Evolutionary conservation across 2,888 invertebrate species (phyloP), one percentile per base, ranked within the genome.

Genomic region (Acanthopleura granulata): DNA sequence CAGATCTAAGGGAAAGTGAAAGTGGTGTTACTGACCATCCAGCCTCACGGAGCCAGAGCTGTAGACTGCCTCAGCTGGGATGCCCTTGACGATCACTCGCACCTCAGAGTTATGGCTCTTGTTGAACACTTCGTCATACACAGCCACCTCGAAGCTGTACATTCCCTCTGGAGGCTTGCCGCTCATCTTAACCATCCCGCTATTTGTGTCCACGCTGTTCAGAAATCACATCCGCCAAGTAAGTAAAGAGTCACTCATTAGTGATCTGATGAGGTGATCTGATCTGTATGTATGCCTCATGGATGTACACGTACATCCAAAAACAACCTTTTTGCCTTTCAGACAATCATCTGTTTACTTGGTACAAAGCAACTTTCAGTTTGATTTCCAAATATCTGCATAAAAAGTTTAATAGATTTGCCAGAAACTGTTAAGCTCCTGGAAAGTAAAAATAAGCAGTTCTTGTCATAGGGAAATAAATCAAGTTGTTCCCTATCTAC

Each of bases 21-120:
- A 40, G 40, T 40, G 9, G 9, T 6, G 40, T 1, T 22, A 57
- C 79, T 70, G 77, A 91, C 91, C 91, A 81, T 81, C 78, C 88
- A 99, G 94, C 82, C 98, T 92, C 74, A 99, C 94, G 0, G 98
- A 98, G 0, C 98, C 98, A 0, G 98, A 97, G 91, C 98, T 98
- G 72, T 96, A 93, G 25, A 99, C 96, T 25, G 98, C 98, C 85
- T 98, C 97, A 86, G 98, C 96, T 0, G 97, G 95, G 86, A 99
- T 97, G 90, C 96, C 96, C 88, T 96, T 95, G 0, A 99, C 96
- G 14, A 94, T 95, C 0, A 99, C 97, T 0, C 96, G 96, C 0
- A 99, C 98, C 90, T 98, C 97, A n/a, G 98, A 98, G 0, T 95
- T 95, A 0, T 98, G 97, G 90, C 97, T 96, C 91, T 97, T 97